Evolutionary conservation across 2,797 vertebrate species (phyloP), one percentile per base, ranked within the genome.

Genomic region (Pseudomugil gertrudae): DNA sequence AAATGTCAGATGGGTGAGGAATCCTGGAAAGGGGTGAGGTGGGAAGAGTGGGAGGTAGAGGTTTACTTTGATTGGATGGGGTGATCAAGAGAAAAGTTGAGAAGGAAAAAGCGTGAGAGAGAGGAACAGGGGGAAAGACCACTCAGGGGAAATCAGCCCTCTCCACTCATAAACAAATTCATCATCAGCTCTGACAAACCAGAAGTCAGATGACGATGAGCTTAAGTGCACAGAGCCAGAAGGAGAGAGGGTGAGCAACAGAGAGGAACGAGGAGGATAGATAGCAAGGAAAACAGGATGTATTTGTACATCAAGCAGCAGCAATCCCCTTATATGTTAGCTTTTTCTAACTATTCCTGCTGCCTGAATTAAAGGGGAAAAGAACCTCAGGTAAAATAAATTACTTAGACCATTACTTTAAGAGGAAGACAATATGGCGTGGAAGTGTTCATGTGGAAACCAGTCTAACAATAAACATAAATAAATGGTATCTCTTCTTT

Each of bases 71-170:
- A 81, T 84, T 85, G 76, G 77, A 81, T 81, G 60, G 78, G 83
- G 60, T 78, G 81, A 86, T 85, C 67, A 71, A 81, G 77, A 69
- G 62, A 76, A 76, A 74, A 79, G 63, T 68, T 74, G 51, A 72
- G 70, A 83, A 83, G 75, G 80, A 80, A 75, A 79, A 69, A 75
- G 66, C 67, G 70, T 57, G 70, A 68, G 72, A 67, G 70, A 69
- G 66, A 67, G 61, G 74, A 52, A 70, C 68, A 86, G 72, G 53
- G 79, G 85, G 88, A 90, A 70, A 90, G 81, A 69, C 80, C 83
- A 94, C 93, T 95, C 92, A 63, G 74, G 94, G 93, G 93, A 94
- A 95, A 95, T 95, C 93, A 95, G 89, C 86, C 84, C 88, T 88
- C 89, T 91, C 89, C 69, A 80, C 92, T 92, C 88, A 94, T 93